Conservation (phyloP, 2,888 invertebrate species). For the Caenorhabditis angaria region DNA sequence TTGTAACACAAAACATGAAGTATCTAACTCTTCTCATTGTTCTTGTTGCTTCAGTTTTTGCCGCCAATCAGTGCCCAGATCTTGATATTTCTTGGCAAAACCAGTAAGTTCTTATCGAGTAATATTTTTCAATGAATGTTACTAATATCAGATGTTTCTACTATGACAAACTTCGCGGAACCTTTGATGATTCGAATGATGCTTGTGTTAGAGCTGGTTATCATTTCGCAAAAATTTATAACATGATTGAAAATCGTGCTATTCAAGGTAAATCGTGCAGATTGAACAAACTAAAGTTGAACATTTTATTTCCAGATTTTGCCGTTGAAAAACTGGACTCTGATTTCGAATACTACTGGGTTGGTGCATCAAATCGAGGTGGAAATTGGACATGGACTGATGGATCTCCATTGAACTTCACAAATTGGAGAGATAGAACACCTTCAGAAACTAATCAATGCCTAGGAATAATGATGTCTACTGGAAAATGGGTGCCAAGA, state of each 20-base stretch:
- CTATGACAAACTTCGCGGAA: constrained; percentile 24
- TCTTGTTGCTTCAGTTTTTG: neutral
- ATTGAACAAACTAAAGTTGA: neutral
- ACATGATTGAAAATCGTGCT: constrained; percentile 28
- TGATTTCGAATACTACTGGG: constrained; percentile 36
- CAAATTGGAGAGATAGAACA: constrained; percentile 14
- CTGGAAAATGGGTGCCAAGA: constrained; percentile 25
- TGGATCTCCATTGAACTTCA: constrained; percentile 15
- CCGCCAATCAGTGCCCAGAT: neutral
- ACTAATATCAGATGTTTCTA: constrained; percentile 27
- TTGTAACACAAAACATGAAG: too few relatives aligned
- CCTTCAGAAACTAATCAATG: neutral
- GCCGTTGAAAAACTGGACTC: constrained; percentile 27
- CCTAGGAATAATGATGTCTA: constrained; percentile 11
- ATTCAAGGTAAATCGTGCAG: constrained; percentile 22
- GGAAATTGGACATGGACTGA: constrained; percentile 25
- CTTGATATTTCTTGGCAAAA: neutral
- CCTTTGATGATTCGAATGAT: constrained; percentile 10
- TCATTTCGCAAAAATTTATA: constrained; percentile 17
- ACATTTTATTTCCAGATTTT: constrained; percentile 15
- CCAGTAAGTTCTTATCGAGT: constrained; percentile 2
- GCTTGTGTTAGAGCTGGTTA: constrained; percentile 17
- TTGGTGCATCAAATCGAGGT: constrained; percentile 13
- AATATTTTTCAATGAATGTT: too few relatives aligned
- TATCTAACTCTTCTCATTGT: neutral